phyloP scores from a whole-genome alignment of 2,888 invertebrate genomes.

The Cosmorhoe ocellata region DNA sequence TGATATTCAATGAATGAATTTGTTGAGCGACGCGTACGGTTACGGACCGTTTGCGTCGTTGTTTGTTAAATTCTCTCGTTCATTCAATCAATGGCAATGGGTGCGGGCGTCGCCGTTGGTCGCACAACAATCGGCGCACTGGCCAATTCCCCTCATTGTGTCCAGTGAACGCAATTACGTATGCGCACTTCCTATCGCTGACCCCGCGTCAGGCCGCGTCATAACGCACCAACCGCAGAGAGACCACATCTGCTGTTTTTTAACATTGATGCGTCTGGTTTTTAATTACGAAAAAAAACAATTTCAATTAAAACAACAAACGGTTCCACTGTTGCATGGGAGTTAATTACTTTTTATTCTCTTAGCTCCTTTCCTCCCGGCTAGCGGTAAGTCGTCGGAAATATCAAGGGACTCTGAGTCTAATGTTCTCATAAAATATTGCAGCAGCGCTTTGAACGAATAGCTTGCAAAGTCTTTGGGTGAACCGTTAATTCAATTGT shows the following conservation, averaged over 20 bases:
- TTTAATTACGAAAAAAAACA: conserved; percentile 44
- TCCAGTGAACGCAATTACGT: conserved; percentile 76
- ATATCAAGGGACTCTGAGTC: conserved; percentile 15
- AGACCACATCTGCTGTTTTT: conserved; percentile 61
- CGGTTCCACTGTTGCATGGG: conserved; percentile 37
- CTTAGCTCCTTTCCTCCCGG: neutral
- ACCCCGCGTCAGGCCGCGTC: conserved; percentile 50
- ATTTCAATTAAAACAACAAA: conserved; percentile 46
- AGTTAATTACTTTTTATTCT: conserved; percentile 22
- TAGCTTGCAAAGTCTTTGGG: conserved; percentile 14
- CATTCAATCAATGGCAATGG: conserved; percentile 78
- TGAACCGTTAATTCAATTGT: conserved; percentile 54
- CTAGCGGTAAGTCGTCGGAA: conserved; percentile 1
- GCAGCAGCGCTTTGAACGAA: conserved; percentile 12
- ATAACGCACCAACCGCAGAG: conserved; percentile 37
- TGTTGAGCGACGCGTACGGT: conserved; percentile 40
- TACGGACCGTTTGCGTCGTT: conserved; percentile 64
- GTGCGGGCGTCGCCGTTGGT: conserved; percentile 78
- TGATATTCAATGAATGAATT: conserved; percentile 30
- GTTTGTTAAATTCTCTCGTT: conserved; percentile 73
- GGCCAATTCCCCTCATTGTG: conserved; percentile 81
- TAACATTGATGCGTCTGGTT: conserved; percentile 47
- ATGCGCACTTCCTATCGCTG: conserved; percentile 74
- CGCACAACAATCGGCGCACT: conserved; percentile 78
- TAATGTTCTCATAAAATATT: conserved; percentile 17